Evolutionary conservation across 1,140 invertebrate species (phyloP), one percentile per base, ranked within the genome.

Genomic region (Frieseomelitta varia): DNA sequence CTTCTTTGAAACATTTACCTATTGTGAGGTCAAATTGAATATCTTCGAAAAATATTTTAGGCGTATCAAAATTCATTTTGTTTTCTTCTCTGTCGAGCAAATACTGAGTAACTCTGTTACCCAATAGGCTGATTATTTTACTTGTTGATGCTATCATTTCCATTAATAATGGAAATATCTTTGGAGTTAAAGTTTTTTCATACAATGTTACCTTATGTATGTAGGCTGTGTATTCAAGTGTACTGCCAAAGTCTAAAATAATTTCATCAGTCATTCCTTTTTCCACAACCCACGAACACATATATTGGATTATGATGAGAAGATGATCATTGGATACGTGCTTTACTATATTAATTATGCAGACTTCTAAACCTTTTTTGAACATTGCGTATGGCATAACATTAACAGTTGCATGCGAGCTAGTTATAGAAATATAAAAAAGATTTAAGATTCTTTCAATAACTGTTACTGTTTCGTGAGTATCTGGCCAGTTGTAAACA

Each of bases 61-160:
- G 96, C 0, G 94, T 94, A 56, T 94, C 89, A 72, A 96, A 95
- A 75, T 94, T 88, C 24, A 87, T 47, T 47, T 88, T 92, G 83
- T 96, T 96, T 0, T 92, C 84, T 21, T 94, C 92, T 76, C 96
- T 91, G 86, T 96, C 96, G 4, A 96, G 91, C 67, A 96, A 91
- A 88, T 94, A 93, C 47, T 96, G 95, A 6, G 96, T 84, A 6
- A 96, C 93, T 30, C 95, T 91, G 82, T 95, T 95, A 12, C 96
- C 96, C 17, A 96, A 87, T 0, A 96, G 88, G 81, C 93, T 96
- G 21, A 95, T 92, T 24, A 95, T 85, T 74, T 91, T 84, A 82
- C 94, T 95, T 27, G 91, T 74, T 0, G 95, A 95, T 12, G 90
- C 87, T 68, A 96, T 94, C 92, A 96, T 94, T 34, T 93, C 87